Conservation (phyloP, 2,888 invertebrate genomes). For the Tachystola acroxantha region DNA sequence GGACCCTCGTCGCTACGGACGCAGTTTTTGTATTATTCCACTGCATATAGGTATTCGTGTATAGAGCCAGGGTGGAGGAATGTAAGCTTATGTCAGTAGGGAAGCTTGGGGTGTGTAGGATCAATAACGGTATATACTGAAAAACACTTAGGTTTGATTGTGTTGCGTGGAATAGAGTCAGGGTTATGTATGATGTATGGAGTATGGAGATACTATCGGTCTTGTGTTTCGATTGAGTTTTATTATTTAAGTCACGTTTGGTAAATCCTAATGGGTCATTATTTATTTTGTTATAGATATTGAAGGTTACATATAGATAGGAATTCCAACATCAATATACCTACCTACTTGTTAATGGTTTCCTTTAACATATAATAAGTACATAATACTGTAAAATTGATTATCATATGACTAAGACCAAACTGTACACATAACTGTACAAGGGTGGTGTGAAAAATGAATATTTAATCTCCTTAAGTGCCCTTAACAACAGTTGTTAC, state of each 20-base stretch:
- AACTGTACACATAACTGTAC: too few relatives aligned
- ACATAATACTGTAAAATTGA: too few relatives aligned
- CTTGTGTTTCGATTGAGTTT: neutral
- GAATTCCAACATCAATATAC: too few relatives aligned
- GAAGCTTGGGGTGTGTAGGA: conserved; percentile 33
- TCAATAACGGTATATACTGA: conserved; percentile 26
- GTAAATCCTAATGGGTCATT: too few relatives aligned
- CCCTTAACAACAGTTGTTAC: too few relatives aligned
- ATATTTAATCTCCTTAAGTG: too few relatives aligned
- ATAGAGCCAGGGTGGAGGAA: conserved; percentile 32
- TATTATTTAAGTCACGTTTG: neutral
- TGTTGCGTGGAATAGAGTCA: neutral
- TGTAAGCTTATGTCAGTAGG: conserved; percentile 49
- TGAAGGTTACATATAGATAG: too few relatives aligned
- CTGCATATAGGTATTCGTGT: conserved; percentile 36
- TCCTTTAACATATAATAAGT: too few relatives aligned
- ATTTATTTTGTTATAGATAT: too few relatives aligned
- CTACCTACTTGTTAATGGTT: too few relatives aligned
- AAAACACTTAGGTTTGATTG: neutral
- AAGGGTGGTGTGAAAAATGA: too few relatives aligned
- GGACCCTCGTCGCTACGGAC: conserved; percentile 65
- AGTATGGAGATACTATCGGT: conserved; percentile 1
- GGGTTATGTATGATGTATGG: conserved; percentile 12
- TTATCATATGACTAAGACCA: too few relatives aligned
- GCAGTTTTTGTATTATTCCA: conserved; percentile 58